Evolutionary conservation across 37 sponge, comb jelly and placozoan species (phyloP).

Genomic region (Amphimedon queenslandica): DNA sequence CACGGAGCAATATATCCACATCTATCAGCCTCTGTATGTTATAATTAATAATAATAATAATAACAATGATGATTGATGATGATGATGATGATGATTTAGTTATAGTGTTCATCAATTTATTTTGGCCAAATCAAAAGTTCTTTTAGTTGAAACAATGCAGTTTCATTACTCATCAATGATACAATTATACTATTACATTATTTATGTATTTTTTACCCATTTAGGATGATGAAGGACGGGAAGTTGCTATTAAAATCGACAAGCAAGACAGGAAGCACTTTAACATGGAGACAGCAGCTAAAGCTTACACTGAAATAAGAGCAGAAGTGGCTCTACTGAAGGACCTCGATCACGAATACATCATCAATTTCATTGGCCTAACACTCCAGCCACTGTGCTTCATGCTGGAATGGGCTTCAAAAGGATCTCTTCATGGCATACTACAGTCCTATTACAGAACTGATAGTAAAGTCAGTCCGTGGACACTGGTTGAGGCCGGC

Average conservation of each 20-base stretch:
- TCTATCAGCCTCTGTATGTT: conserved; percentile 51
- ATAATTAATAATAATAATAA: too few species aligned
- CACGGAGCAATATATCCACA: conserved; percentile 65
- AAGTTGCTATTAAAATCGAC: conserved; percentile 79
- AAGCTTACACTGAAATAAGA: conserved; percentile 51
- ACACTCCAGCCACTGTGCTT: conserved; percentile 75
- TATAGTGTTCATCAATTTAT: too few species aligned
- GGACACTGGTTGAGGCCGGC: conserved; percentile 47
- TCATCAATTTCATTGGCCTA: conserved; percentile 74
- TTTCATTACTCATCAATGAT: too few species aligned
- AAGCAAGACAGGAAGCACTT: conserved; percentile 32
- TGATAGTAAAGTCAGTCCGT: conserved; percentile 58
- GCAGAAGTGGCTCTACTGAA: conserved; percentile 75
- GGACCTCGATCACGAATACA: conserved; percentile 54
- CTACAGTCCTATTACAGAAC: conserved; percentile 58
- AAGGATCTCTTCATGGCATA: conserved; percentile 48
- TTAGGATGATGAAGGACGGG: conserved; percentile 74
- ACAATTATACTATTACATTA: too few species aligned
- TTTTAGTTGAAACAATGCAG: too few species aligned
- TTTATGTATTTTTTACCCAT: neutral
- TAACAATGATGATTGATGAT: too few species aligned
- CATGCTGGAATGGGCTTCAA: conserved; percentile 89
- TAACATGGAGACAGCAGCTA: conserved; percentile 29
- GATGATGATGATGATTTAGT: too few species aligned
- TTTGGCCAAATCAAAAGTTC: too few species aligned